phyloP scores from a whole-genome alignment of 2,888 invertebrate species.

The Kuschelorhynchus macadamiae region DNA sequence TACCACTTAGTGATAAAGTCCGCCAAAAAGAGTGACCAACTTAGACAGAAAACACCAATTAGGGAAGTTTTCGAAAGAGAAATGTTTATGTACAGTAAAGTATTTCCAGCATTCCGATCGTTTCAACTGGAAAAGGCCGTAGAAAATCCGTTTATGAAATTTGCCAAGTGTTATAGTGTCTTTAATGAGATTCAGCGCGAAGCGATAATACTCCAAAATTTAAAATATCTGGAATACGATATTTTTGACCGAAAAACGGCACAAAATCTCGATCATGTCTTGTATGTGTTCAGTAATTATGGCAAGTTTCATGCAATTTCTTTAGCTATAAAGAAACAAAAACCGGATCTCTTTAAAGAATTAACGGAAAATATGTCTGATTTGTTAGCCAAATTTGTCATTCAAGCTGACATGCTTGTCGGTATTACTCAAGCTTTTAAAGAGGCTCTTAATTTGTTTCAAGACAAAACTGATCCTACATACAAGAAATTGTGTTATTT shows the following conservation, averaged over 20 bases:
- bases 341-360: slow-evolving; percentile 38
- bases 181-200: slow-evolving; percentile 53
- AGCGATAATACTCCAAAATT: slow-evolving; percentile 56
- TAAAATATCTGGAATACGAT: slow-evolving; percentile 55
- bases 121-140: slow-evolving; percentile 49
- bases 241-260: slow-evolving; percentile 55
- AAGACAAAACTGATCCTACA: slow-evolving; percentile 25
- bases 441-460: slow-evolving; percentile 47
- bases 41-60: slow-evolving; percentile 44
- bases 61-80: slow-evolving; percentile 52
- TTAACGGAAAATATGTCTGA: slow-evolving; percentile 55
- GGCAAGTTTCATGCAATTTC: slow-evolving; percentile 56
- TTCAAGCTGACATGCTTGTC: slow-evolving; percentile 44
- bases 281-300: slow-evolving; percentile 47
- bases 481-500: slow-evolving; percentile 51
- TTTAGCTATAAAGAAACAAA: slow-evolving; percentile 52
- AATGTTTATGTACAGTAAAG: slow-evolving; percentile 50
- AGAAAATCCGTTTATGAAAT: slow-evolving; percentile 33
- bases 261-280: slow-evolving; percentile 59
- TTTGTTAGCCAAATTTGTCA: slow-evolving; percentile 52
- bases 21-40: slow-evolving; percentile 37
- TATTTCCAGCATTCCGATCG: slow-evolving; percentile 48
- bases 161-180: slow-evolving; percentile 56
- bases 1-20: slow-evolving; percentile 41
- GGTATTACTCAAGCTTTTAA: slow-evolving; percentile 44